These are phyloP conservation scores for Eucera pruinosa DNA, from an alignment of 2,888 invertebrate genomes.

Conservation along the genomic window DNA sequence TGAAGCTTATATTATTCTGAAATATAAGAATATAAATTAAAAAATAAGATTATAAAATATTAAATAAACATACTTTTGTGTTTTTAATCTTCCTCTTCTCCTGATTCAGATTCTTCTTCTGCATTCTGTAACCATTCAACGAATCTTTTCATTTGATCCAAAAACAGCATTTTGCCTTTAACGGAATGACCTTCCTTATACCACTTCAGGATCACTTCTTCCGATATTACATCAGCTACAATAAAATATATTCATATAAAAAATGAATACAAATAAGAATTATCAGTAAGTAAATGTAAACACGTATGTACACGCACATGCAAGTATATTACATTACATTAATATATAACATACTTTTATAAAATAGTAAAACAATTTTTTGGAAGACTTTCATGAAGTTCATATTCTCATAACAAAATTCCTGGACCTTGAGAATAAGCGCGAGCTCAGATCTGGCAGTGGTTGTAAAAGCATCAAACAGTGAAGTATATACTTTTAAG, in stretches of 20 bases:
- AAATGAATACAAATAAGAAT: neutral
- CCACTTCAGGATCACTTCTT: constrained; percentile 98
- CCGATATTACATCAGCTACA: constrained; percentile 95
- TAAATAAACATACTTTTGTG: constrained; percentile 50
- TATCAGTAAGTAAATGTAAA: neutral
- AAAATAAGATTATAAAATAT: constrained; percentile 13
- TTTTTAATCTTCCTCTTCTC: constrained; percentile 85
- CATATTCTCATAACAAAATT: constrained; percentile 99
- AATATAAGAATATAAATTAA: constrained; percentile 28
- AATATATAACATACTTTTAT: constrained; percentile 90
- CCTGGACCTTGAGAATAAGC: constrained; percentile 96
- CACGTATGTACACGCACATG: too few relatives aligned
- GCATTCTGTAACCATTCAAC: constrained; percentile 99
- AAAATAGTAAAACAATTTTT: constrained; percentile 97
- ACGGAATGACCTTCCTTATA: constrained; percentile 96
- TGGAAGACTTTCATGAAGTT: constrained; percentile 99
- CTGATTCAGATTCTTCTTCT: constrained; percentile 92
- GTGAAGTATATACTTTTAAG: constrained; percentile 92
- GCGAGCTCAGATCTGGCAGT: constrained; percentile 94
- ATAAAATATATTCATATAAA: constrained; percentile 52
- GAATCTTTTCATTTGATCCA: constrained; percentile 99
- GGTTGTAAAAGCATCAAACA: constrained; percentile 94
- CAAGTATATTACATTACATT: too few relatives aligned
- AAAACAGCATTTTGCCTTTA: constrained; percentile 98
- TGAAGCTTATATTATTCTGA: constrained; percentile 71